phyloP scores from a whole-genome alignment of 2,888 invertebrate genomes.

The Eumerus sabulonum region DNA sequence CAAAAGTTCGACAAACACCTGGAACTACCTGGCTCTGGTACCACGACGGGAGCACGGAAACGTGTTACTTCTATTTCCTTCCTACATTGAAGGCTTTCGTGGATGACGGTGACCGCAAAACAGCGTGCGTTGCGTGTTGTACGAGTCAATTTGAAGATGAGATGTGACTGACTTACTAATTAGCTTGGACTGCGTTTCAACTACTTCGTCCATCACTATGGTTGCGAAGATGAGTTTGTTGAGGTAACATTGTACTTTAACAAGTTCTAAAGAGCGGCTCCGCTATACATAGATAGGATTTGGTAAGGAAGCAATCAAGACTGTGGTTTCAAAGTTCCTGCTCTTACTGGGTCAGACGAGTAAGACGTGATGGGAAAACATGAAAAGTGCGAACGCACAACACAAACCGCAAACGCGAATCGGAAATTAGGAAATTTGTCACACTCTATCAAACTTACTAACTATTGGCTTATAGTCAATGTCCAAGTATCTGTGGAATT shows the following conservation, averaged over 20 bases:
- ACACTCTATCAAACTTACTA: slow-evolving; percentile 50
- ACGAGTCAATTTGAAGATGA: slow-evolving; percentile 65
- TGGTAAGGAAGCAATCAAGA: slow-evolving; percentile 2
- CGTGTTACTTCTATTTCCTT: slow-evolving; percentile 62
- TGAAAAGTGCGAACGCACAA: slow-evolving; percentile 21
- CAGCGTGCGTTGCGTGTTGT: slow-evolving; percentile 49
- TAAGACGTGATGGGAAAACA: slow-evolving; percentile 57
- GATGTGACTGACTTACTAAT: slow-evolving; percentile 68
- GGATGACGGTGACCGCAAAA: background rate
- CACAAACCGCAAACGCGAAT: slow-evolving; percentile 27
- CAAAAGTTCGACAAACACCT: slow-evolving; percentile 67
- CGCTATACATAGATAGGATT: background rate
- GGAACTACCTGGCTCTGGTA: slow-evolving; percentile 57
- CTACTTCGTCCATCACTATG: slow-evolving; percentile 41
- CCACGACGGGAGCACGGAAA: background rate
- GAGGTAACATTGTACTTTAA: background rate
- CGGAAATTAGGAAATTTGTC: slow-evolving; percentile 66
- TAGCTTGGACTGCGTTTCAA: slow-evolving; percentile 54
- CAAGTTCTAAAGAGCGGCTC: background rate
- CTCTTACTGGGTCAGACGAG: slow-evolving; percentile 28
- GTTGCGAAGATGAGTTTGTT: slow-evolving; percentile 45
- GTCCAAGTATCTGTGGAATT: slow-evolving; percentile 36
- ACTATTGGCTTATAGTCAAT: slow-evolving; percentile 52
- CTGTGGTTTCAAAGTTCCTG: slow-evolving; percentile 36
- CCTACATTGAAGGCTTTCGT: slow-evolving; percentile 36